phyloP scores from a whole-genome alignment of 30 jellyfish, hydroid and myxozoan species.

The Pseudorhiza aurosa region DNA sequence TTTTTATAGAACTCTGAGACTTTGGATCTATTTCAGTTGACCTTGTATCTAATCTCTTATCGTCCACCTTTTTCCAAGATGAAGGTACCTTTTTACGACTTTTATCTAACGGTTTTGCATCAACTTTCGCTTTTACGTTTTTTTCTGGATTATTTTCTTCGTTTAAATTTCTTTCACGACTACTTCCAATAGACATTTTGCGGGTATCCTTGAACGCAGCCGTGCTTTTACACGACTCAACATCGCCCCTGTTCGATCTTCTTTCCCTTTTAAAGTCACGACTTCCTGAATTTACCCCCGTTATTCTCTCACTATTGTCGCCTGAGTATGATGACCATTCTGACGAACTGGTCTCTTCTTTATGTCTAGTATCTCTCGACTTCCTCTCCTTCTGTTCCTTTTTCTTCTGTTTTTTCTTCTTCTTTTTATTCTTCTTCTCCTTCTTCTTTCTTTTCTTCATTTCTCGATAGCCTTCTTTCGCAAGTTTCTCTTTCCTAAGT shows the following conservation, averaged over 20 bases:
- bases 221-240: background rate
- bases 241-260: background rate
- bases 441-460: constrained; percentile 16
- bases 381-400: constrained; percentile 3
- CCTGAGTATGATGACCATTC: constrained; percentile 51
- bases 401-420: constrained; percentile 4
- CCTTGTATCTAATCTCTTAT: too few relatives aligned
- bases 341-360: constrained; percentile 26
- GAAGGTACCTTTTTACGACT: too few relatives aligned
- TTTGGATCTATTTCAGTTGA: too few relatives aligned
- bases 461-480: background rate
- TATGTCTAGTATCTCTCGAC: background rate
- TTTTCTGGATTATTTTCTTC: background rate
- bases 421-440: constrained; percentile 17
- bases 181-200: background rate
- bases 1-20: too few relatives aligned
- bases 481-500: background rate
- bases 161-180: background rate
- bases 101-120: background rate
- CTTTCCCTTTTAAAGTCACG: background rate
- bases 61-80: too few relatives aligned
- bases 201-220: background rate
- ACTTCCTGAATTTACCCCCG: too few relatives aligned
- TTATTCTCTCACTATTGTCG: constrained; percentile 6
- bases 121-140: background rate